Percentiles rank a stretch among this genome's conserved stretches.
These are phyloP conservation scores for Spatula versicolor DNA, from an alignment of 2,797 vertebrate species.

Conservation along the genomic window DNA sequence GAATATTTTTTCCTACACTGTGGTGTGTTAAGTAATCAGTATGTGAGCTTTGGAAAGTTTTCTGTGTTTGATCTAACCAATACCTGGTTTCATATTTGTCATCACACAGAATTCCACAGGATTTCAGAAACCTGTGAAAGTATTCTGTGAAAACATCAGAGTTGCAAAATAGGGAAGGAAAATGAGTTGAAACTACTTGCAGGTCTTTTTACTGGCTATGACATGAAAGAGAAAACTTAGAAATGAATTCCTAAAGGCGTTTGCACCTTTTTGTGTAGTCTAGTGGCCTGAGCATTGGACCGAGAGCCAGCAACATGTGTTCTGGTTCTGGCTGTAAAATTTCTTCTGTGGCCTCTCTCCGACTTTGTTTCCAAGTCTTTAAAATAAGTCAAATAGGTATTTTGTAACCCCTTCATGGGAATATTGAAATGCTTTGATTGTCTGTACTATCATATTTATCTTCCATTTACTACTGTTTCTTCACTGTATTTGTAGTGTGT, in stretches of 20 bases:
- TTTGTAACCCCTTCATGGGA: neutral
- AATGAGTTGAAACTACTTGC: neutral
- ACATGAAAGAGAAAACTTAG: neutral
- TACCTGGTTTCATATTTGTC: slow-evolving; percentile 33
- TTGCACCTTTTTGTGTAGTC: slow-evolving; percentile 22
- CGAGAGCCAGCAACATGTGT: neutral
- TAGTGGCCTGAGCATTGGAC: neutral
- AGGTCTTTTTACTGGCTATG: slow-evolving; percentile 25
- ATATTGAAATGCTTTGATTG: neutral
- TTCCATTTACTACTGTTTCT: neutral
- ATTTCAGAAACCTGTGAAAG: slow-evolving; percentile 22
- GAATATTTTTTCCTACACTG: slow-evolving; percentile 19
- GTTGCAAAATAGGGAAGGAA: slow-evolving; percentile 24
- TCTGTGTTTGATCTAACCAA: slow-evolving; percentile 45
- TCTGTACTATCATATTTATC: neutral
- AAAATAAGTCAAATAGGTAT: neutral
- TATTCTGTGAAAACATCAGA: slow-evolving; percentile 16
- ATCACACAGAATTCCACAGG: slow-evolving; percentile 7
- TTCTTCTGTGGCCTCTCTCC: neutral
- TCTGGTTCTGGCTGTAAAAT: neutral
- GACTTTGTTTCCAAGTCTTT: neutral
- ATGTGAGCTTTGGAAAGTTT: neutral
- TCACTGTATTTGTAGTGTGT: neutral
- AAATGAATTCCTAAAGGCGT: neutral
- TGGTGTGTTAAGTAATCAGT: neutral